A percentile compares a stretch with the other conserved stretches of the same genome.
phyloP scores from a whole-genome alignment of 1,140 invertebrate species.

The Ganaspis sp. region DNA sequence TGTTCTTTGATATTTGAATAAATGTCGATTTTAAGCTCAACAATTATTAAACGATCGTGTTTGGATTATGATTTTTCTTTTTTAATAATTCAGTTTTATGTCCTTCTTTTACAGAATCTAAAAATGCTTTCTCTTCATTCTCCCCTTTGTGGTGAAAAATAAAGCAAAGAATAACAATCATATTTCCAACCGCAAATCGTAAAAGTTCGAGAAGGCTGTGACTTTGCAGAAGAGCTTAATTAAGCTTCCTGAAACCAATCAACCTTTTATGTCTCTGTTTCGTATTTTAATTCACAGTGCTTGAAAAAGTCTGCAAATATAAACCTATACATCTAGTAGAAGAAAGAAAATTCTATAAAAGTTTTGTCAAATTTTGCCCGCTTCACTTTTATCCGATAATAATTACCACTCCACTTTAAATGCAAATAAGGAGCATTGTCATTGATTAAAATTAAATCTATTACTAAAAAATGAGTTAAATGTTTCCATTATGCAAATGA shows the following conservation, averaged over 20 bases:
- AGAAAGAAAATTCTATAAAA: not conserved
- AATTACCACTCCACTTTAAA: no score
- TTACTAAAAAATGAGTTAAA: no score
- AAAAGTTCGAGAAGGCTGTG: not conserved
- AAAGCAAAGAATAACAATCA: slow-evolving; percentile 1
- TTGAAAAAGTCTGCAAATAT: not conserved
- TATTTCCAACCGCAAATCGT: slow-evolving; percentile 7
- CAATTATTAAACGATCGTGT: no score
- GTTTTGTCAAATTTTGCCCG: not conserved
- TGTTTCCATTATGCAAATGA: no score
- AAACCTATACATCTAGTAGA: not conserved
- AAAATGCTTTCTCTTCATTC: not conserved
- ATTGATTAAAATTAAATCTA: no score
- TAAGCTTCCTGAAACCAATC: slow-evolving; percentile 20
- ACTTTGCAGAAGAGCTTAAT: slow-evolving; percentile 3
- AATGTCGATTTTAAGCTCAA: no score
- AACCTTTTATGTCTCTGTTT: slow-evolving; percentile 16
- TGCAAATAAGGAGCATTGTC: no score
- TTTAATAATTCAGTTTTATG: not conserved
- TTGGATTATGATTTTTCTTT: no score
- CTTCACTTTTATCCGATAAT: not conserved
- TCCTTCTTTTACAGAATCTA: not conserved
- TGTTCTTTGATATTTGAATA: no score
- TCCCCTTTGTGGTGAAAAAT: not conserved
- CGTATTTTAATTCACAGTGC: slow-evolving; percentile 7